These are phyloP conservation scores for Ramazzottius varieornatus DNA, from an alignment of 2,888 invertebrate genomes.

Conservation along the genomic window DNA sequence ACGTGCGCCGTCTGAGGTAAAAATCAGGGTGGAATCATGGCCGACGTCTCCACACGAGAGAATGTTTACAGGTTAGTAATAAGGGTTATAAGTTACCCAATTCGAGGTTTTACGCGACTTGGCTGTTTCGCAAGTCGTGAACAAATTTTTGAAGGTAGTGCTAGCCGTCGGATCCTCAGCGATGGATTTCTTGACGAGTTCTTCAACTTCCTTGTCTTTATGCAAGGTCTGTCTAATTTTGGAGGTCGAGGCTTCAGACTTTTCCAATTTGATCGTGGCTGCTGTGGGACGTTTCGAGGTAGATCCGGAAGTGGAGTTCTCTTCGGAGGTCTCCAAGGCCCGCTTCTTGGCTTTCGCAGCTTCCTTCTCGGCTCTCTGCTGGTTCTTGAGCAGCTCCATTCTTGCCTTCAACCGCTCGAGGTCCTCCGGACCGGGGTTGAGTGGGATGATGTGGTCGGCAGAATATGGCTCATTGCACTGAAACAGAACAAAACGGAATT, in stretches of 20 bases:
- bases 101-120: slow-evolving; percentile 63
- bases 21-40: too few species aligned
- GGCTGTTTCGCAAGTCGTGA: slow-evolving; percentile 65
- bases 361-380: slow-evolving; percentile 39
- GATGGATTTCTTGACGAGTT: slow-evolving; percentile 24
- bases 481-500: slow-evolving; percentile 12
- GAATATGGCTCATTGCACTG: slow-evolving; percentile 51
- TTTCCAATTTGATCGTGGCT: slow-evolving; percentile 3
- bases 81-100: slow-evolving; percentile 91
- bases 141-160: slow-evolving; percentile 75
- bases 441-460: slow-evolving; percentile 50
- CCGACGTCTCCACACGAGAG: too few species aligned
- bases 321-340: slow-evolving; percentile 12
- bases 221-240: slow-evolving; percentile 7
- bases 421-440: slow-evolving; percentile 56
- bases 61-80: slow-evolving; percentile 20
- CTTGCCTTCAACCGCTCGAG: slow-evolving; percentile 34
- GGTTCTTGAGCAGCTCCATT: slow-evolving; percentile 36
- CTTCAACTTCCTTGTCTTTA: slow-evolving; percentile 8
- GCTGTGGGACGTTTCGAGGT: too few species aligned
- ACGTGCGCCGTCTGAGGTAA: too few species aligned
- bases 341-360: slow-evolving; percentile 21
- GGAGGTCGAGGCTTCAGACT: slow-evolving; percentile 5
- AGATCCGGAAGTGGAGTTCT: slow-evolving; percentile 9
- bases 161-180: slow-evolving; percentile 67